Evolutionary conservation across 1,140 invertebrate genomes (phyloP), one percentile per base, ranked within the genome.

Genomic region (Hylaeus anthracinus): DNA sequence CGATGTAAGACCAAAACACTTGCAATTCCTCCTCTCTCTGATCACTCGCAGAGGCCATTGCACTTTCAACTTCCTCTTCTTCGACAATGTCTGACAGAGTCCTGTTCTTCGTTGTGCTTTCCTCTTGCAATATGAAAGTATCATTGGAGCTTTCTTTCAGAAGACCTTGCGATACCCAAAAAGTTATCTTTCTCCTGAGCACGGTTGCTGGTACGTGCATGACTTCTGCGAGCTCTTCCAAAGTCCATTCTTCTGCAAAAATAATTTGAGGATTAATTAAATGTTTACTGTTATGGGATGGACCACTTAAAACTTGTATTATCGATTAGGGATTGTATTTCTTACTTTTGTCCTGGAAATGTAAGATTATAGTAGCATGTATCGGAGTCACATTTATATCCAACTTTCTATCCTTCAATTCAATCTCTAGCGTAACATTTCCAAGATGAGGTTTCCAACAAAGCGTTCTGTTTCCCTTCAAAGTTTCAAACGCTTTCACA

Each of bases 1-100:
- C 97, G 89, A 99, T 98, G 88, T 99, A 99, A 0, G 98, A 98
- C 98, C 98, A 99, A 88, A 98, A 98, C 10, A 98, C 97, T 95
- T 98, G 97, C n/a, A 98, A 93, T 90, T 99, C 98, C 87, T 98
- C 97, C 92, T 98, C 97, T 77, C 97, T 95, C 93, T 99, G 98
- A 92, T 98, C 97, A 91, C 98, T 97, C 10, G 97, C 96, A 37
- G 98, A 98, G 8, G 98, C 97, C 96, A 99, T 98, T 0, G 96
- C 97, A 91, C 97, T 98, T 92, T 99, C 98, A 6, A 95, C 94
- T 92, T 99, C 98, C 87, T 98, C 98, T 89, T 99, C 98, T 83
- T 98, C 97, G 79, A 97, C 95, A 26, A 97, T 95, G 72, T 97
- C 96, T 65, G 92, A 80, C 80, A 94, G 73, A 91, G 94, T 85